Percentiles rank a stretch among this genome's conserved stretches.
phyloP scores from a whole-genome alignment of 2,888 invertebrate species.

The Rhagophthalmus giganteus region DNA sequence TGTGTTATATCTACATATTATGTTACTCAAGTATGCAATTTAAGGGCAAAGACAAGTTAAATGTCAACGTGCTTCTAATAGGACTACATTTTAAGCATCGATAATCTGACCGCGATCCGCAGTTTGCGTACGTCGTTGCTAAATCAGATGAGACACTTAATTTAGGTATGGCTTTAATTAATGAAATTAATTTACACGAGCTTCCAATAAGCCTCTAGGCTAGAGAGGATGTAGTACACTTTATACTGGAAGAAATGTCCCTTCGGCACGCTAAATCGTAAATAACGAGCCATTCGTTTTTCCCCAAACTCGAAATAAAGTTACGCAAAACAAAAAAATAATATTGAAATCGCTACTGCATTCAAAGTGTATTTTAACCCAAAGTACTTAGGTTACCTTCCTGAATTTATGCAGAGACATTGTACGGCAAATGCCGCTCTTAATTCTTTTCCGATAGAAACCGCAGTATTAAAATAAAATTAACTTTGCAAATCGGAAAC shows the following conservation, averaged over 20 bases:
- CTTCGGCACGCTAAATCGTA: no score
- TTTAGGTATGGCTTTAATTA: slow-evolving; percentile 45
- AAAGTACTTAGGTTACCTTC: slow-evolving; percentile 24
- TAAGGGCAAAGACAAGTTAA: slow-evolving; percentile 20
- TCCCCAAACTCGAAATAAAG: no score
- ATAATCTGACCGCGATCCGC: slow-evolving; percentile 13
- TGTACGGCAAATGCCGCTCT: slow-evolving; percentile 33
- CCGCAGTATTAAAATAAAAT: slow-evolving; percentile 40
- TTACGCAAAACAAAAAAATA: neutral
- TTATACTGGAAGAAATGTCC: neutral
- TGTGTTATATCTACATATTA: slow-evolving; percentile 29
- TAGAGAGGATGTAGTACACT: slow-evolving; percentile 26
- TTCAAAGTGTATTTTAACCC: slow-evolving; percentile 16
- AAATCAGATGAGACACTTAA: slow-evolving; percentile 39
- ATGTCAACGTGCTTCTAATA: slow-evolving; percentile 6
- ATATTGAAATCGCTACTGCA: slow-evolving; percentile 12
- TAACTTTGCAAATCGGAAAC: slow-evolving; percentile 36
- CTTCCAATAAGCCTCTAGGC: slow-evolving; percentile 42
- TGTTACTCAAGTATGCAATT: slow-evolving; percentile 30
- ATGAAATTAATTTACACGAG: slow-evolving; percentile 46
- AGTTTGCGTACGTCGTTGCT: slow-evolving; percentile 21
- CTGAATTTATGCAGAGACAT: slow-evolving; percentile 31
- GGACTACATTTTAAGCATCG: slow-evolving; percentile 4
- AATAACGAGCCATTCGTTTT: no score
- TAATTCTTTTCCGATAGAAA: slow-evolving; percentile 42